phyloP scores from a whole-genome alignment of 2,888 invertebrate species.

The Lasioglossum vierecki region DNA sequence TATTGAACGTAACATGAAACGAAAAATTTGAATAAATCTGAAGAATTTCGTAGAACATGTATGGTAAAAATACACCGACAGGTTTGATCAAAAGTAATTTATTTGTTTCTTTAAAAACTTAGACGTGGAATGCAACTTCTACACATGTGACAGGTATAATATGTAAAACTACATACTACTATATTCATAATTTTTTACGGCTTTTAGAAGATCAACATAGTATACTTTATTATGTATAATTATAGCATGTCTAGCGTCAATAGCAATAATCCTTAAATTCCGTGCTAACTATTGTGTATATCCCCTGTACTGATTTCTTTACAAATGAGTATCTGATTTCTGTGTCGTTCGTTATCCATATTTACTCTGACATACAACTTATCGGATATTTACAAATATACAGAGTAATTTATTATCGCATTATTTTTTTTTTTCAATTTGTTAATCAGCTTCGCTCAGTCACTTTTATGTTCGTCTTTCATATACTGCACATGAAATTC shows the following conservation, averaged over 20 bases:
- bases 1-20: neutral
- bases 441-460: conserved; percentile 2
- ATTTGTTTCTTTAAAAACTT: conserved; percentile 82
- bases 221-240: conserved; percentile 51
- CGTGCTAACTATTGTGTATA: conserved; percentile 60
- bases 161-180: conserved; percentile 83
- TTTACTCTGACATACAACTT: conserved; percentile 52
- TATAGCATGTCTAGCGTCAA: conserved; percentile 63
- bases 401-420: conserved; percentile 71
- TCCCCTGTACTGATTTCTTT: conserved; percentile 68
- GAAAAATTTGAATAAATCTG: neutral
- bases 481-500: conserved; percentile 13
- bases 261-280: conserved; percentile 62
- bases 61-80: conserved; percentile 12
- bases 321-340: conserved; percentile 58
- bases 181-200: conserved; percentile 77
- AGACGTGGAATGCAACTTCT: conserved; percentile 83
- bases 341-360: conserved; percentile 54
- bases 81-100: conserved; percentile 81
- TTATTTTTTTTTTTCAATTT: conserved; percentile 29
- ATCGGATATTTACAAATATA: conserved; percentile 75
- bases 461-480: conserved; percentile 22
- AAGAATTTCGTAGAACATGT: neutral
- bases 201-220: conserved; percentile 73
- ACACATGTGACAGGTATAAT: conserved; percentile 82